Evolutionary conservation across 2,888 invertebrate species (phyloP).

Genomic region (Pterostichus madidus): DNA sequence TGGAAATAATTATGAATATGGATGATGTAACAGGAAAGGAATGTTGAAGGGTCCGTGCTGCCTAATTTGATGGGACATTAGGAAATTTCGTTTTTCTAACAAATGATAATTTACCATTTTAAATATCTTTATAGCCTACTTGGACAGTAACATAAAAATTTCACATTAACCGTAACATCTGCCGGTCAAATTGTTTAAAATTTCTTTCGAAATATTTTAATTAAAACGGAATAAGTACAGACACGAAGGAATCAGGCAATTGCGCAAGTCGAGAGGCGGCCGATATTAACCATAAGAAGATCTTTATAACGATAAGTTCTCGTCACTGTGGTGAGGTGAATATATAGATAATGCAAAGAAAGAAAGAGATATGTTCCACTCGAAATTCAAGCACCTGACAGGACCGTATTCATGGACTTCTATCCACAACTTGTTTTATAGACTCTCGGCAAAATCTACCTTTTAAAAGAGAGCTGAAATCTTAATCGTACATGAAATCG

Average conservation of each 20-base stretch:
- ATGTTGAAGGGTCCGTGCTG: background rate
- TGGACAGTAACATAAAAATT: conserved; percentile 45
- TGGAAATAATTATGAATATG: background rate
- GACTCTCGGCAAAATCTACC: background rate
- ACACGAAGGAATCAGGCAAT: conserved; percentile 35
- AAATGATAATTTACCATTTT: conserved; percentile 33
- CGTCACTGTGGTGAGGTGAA: conserved; percentile 46
- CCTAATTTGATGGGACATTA: background rate
- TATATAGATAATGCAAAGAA: conserved; percentile 53
- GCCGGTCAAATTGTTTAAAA: conserved; percentile 48
- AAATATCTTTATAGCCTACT: conserved; percentile 12
- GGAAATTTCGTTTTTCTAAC: background rate
- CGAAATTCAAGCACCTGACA: conserved; percentile 32
- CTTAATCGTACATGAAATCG: too few species aligned
- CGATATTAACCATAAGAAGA: conserved; percentile 53
- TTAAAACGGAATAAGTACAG: conserved; percentile 46
- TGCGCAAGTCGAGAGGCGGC: conserved; percentile 47
- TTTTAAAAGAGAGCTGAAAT: too few species aligned
- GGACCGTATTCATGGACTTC: background rate
- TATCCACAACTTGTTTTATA: background rate
- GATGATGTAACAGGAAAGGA: too few species aligned
- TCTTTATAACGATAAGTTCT: conserved; percentile 45
- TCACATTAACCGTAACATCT: conserved; percentile 55
- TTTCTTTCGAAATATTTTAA: conserved; percentile 51
- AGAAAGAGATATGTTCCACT: conserved; percentile 53